Conservation (phyloP, 64 coral and sea anemone genomes). For the Montipora sp. region DNA sequence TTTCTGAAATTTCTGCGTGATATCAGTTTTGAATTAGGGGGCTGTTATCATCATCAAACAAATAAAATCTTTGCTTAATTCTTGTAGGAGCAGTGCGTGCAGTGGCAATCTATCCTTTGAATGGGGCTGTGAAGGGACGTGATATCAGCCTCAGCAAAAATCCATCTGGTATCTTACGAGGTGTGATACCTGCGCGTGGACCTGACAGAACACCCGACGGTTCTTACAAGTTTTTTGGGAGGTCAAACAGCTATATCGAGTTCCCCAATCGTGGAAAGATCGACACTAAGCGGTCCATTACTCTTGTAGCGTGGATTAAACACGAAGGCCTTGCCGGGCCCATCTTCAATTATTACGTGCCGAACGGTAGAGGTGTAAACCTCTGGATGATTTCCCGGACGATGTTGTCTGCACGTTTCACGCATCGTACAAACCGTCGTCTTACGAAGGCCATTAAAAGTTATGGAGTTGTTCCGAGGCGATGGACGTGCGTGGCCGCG, state of each 20-base stretch:
- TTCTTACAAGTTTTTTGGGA: constrained; percentile 60
- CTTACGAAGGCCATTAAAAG: constrained; percentile 16
- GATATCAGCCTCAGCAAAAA: constrained; percentile 79
- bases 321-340: constrained; percentile 71
- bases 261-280: constrained; percentile 80
- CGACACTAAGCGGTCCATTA: constrained; percentile 64
- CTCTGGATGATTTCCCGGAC: constrained; percentile 73
- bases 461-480: constrained; percentile 14
- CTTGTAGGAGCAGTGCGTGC: constrained; percentile 41
- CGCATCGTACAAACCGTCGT: neutral
- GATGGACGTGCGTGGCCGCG: constrained; percentile 68
- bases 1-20: too few species aligned
- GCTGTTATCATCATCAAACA: too few species aligned
- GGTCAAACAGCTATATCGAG: constrained; percentile 53
- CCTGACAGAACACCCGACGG: constrained; percentile 76
- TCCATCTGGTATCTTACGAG: constrained; percentile 13
- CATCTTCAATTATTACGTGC: constrained; percentile 63
- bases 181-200: constrained; percentile 36
- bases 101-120: constrained; percentile 70
- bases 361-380: constrained; percentile 56
- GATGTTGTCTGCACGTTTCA: constrained; percentile 53
- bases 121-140: constrained; percentile 38
- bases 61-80: neutral
- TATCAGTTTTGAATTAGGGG: too few species aligned
- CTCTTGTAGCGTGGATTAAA: constrained; percentile 72